phyloP scores from a whole-genome alignment of 2,113 vertebrate genomes.

The Oenanthe melanoleuca region DNA sequence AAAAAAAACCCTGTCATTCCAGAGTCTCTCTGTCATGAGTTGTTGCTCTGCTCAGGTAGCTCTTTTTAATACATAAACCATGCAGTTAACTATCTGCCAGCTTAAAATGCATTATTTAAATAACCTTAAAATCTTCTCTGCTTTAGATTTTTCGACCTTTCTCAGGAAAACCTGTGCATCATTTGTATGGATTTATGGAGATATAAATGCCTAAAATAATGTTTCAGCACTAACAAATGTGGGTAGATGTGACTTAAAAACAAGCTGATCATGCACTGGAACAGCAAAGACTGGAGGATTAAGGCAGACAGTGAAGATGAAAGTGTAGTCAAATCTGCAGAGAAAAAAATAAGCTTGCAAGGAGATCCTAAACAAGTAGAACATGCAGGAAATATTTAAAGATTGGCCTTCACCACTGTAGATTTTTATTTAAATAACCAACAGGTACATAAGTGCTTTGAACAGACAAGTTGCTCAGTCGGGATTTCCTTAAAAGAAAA shows the following conservation, averaged over 20 bases:
- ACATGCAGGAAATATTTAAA: conserved; percentile 56
- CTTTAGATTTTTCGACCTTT: conserved; percentile 46
- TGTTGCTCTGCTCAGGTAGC: conserved; percentile 52
- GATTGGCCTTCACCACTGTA: not conserved
- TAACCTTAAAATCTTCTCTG: conserved; percentile 44
- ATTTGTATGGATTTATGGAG: conserved; percentile 72
- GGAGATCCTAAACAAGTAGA: conserved; percentile 65
- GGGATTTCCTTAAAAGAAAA: not conserved
- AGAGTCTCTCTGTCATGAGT: conserved; percentile 9
- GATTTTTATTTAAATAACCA: not conserved
- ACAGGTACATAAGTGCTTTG: not conserved
- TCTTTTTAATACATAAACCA: conserved; percentile 46
- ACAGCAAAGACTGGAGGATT: conserved; percentile 73
- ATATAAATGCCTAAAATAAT: conserved; percentile 65
- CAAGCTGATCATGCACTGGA: conserved; percentile 69
- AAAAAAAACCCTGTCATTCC: conserved; percentile 8
- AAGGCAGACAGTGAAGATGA: conserved; percentile 73
- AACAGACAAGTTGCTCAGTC: not conserved
- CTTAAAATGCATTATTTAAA: conserved; percentile 68
- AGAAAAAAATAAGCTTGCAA: conserved; percentile 39
- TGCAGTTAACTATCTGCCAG: conserved; percentile 54
- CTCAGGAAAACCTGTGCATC: conserved; percentile 29
- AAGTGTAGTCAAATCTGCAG: conserved; percentile 66
- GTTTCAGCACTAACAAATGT: conserved; percentile 73
- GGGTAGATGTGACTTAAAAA: conserved; percentile 70